A percentile compares a stretch with the other conserved stretches of the same genome.
These are phyloP conservation scores for Anoncus sp. DNA, from an alignment of 2,888 invertebrate genomes.

Conservation along the genomic window DNA sequence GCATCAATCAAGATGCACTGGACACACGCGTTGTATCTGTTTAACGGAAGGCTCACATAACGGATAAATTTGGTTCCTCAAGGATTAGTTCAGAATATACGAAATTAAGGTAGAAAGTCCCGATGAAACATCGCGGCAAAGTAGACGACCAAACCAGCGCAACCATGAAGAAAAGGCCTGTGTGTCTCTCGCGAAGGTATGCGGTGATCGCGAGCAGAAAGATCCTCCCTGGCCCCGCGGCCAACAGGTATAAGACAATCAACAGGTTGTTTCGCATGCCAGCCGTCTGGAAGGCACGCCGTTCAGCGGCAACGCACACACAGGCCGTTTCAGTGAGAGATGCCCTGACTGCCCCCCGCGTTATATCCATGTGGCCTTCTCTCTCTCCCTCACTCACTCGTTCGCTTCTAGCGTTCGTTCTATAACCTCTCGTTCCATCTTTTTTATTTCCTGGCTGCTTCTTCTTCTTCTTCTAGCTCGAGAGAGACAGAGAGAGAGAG, in stretches of 20 bases:
- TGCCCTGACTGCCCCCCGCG: constrained; percentile 45
- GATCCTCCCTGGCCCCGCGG: constrained; percentile 55
- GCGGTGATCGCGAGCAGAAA: constrained; percentile 73
- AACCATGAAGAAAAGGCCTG: constrained; percentile 46
- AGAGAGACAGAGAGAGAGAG: constrained; percentile 41
- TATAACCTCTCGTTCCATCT: constrained; percentile 1
- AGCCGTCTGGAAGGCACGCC: constrained; percentile 73
- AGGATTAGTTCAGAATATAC: constrained; percentile 9
- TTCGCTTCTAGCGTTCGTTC: constrained; percentile 22
- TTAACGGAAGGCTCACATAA: neutral
- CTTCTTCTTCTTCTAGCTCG: constrained; percentile 7
- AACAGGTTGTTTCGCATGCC: constrained; percentile 81
- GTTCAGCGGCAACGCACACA: constrained; percentile 54
- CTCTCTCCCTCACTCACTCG: constrained; percentile 18
- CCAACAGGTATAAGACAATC: constrained; percentile 80
- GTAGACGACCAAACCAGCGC: neutral
- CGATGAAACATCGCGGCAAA: constrained; percentile 16
- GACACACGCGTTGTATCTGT: too few relatives aligned
- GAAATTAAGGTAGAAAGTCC: constrained; percentile 17
- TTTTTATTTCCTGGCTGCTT: neutral
- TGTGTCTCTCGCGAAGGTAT: constrained; percentile 66
- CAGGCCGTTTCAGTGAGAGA: constrained; percentile 58
- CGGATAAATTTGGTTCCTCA: constrained; percentile 16
- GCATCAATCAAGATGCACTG: too few relatives aligned
- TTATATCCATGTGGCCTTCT: constrained; percentile 39